Base-by-base conservation (phyloP, 2,113 vertebrate genomes). In the Euleptes europaea region DNA sequence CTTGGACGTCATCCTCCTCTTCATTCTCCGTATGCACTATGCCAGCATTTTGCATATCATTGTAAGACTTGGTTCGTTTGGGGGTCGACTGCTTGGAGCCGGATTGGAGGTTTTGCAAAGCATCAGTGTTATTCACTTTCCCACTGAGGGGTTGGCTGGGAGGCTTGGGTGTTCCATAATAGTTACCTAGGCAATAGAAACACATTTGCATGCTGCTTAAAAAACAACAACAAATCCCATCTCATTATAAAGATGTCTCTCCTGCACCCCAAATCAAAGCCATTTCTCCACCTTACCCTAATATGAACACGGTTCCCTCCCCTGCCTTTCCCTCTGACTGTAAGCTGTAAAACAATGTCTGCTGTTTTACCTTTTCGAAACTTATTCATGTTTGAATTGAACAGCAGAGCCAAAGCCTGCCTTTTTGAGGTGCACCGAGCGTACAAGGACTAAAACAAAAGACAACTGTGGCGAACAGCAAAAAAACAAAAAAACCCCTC, bases 11-110 rank as follows among this genome's bases (percentile, higher is more conserved):
- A 90, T 99, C 98, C 94, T 98, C 98, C 91, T 98, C 98, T 92
- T 99, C 98, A 93, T 97, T 98, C 93, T 98, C 98, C 54, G 96
- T 92, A 74, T 97, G 97, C 95, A 95, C 98, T 99, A 99, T 97
- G 97, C 97, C 99, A 98, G 98, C 98, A 98, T 99, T 98, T 97
- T 98, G 98, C 98, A 99, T 99, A 95, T 99, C 99, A 99, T 99
- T 98, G 97, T 99, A 99, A 94, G 98, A 99, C 96, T 99, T 99
- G 94, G 96, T 95, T 95, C 99, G 97, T 95, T 97, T 98, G 86
- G 98, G 98, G 88, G 98, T 98, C 26, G 97, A 97, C 95, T 98
- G 97, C 95, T 97, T 98, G 91, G 98, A 98, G 97, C 97, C 97
- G 88, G 98, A 94, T 93, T 97, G 97, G 94, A 97, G 96, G 95